Evolutionary conservation across 2,113 vertebrate genomes (phyloP).

Genomic region (Elanoides forficatus): DNA sequence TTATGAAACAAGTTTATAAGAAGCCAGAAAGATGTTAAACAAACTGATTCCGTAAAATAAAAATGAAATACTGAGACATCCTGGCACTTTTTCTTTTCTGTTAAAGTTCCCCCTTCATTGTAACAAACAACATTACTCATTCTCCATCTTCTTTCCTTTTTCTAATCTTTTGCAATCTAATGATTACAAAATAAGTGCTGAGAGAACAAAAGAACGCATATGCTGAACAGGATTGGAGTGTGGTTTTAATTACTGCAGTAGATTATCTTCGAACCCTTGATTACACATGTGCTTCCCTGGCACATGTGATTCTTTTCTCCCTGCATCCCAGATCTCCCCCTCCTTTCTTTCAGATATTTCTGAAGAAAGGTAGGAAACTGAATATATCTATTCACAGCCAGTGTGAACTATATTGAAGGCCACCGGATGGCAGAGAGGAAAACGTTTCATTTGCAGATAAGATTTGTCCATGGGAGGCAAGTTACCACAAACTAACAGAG

Average conservation of each 20-base stretch:
- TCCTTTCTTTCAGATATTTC: neutral
- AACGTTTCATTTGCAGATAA: neutral
- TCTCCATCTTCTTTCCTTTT: neutral
- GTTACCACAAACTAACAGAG: neutral
- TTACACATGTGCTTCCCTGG: constrained; percentile 13
- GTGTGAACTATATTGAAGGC: neutral
- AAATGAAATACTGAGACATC: neutral
- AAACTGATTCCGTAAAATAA: neutral
- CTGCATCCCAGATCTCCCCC: neutral
- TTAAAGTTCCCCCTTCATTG: neutral
- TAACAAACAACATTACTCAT: neutral
- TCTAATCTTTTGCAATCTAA: neutral
- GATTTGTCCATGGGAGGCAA: neutral
- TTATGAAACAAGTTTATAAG: neutral
- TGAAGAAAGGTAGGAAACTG: neutral
- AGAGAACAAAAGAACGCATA: neutral
- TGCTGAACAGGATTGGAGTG: neutral
- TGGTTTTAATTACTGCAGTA: constrained; percentile 51
- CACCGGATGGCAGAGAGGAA: neutral
- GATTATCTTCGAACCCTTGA: constrained; percentile 20
- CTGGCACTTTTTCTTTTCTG: neutral
- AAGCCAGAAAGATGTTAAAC: neutral
- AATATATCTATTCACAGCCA: neutral
- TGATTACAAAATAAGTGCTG: neutral
- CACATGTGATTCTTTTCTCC: neutral